phyloP scores from a whole-genome alignment of 2,888 invertebrate genomes.

The Camptogramma bilineatum region DNA sequence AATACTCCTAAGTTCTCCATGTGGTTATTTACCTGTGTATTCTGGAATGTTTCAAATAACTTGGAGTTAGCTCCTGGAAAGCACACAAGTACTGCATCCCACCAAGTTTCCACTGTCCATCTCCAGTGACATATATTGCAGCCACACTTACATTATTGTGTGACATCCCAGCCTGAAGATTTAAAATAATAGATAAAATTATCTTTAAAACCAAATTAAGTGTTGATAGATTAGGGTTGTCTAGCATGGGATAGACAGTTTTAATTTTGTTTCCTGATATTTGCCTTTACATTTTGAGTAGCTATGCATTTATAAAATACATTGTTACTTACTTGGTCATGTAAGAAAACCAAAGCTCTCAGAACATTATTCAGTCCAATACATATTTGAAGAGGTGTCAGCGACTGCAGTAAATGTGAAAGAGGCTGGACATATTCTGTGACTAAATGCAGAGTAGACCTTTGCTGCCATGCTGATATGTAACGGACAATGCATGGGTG shows the following conservation, averaged over 20 bases:
- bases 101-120: slow-evolving; percentile 95
- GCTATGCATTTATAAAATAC: not conserved
- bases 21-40: slow-evolving; percentile 76
- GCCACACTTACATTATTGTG: slow-evolving; percentile 94
- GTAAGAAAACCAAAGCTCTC: slow-evolving; percentile 92
- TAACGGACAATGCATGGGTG: slow-evolving; percentile 95
- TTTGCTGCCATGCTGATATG: slow-evolving; percentile 91
- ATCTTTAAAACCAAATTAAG: not conserved
- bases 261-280: not conserved
- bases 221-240: not conserved
- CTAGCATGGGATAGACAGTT: too few relatives aligned
- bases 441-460: slow-evolving; percentile 90
- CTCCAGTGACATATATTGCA: slow-evolving; percentile 92
- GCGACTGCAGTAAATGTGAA: slow-evolving; percentile 86
- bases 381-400: slow-evolving; percentile 92
- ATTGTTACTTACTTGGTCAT: slow-evolving; percentile 87
- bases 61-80: slow-evolving; percentile 87
- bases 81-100: slow-evolving; percentile 93
- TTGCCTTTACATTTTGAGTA: not conserved
- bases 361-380: slow-evolving; percentile 93
- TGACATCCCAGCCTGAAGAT: slow-evolving; percentile 87
- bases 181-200: slow-evolving; percentile 3
- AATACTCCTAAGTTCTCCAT: too few relatives aligned
- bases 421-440: slow-evolving; percentile 94
- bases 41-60: slow-evolving; percentile 88